These are phyloP conservation scores for Nymphalis urticae DNA, from an alignment of 2,888 invertebrate species.

Conservation along the genomic window DNA sequence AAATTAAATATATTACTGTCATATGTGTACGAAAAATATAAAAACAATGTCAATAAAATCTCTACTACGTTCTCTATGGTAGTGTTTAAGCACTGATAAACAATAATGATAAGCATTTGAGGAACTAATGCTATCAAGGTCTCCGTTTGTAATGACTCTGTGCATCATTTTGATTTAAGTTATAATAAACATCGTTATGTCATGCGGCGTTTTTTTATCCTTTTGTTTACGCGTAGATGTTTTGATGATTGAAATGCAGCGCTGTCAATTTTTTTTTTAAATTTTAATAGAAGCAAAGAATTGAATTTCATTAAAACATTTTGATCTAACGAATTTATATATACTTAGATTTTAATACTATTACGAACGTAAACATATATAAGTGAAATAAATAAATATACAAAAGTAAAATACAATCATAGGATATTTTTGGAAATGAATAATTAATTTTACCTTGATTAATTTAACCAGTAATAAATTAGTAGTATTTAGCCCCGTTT, in stretches of 20 bases:
- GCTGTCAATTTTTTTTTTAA: neutral
- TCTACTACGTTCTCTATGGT: constrained; percentile 4
- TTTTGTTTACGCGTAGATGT: constrained; percentile 26
- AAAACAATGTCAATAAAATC: neutral
- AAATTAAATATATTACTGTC: no score
- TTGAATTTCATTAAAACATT: neutral
- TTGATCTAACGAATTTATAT: neutral
- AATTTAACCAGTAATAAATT: neutral
- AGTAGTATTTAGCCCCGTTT: neutral
- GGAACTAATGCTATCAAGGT: constrained; percentile 45
- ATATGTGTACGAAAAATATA: neutral
- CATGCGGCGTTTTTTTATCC: constrained; percentile 32
- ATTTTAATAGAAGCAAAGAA: neutral
- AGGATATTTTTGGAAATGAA: neutral
- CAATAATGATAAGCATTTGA: constrained; percentile 28
- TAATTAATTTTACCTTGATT: constrained; percentile 9
- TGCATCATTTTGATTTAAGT: constrained; percentile 42
- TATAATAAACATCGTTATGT: constrained; percentile 38
- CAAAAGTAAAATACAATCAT: no score
- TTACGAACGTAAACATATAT: neutral
- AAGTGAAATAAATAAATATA: no score
- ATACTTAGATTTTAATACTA: neutral
- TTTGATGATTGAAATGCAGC: neutral
- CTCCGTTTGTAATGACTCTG: constrained; percentile 41
- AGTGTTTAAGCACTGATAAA: constrained; percentile 10